These are phyloP conservation scores for Pangasius sanitwongsei DNA, from an alignment of 2,797 vertebrate species.

Conservation along the genomic window DNA sequence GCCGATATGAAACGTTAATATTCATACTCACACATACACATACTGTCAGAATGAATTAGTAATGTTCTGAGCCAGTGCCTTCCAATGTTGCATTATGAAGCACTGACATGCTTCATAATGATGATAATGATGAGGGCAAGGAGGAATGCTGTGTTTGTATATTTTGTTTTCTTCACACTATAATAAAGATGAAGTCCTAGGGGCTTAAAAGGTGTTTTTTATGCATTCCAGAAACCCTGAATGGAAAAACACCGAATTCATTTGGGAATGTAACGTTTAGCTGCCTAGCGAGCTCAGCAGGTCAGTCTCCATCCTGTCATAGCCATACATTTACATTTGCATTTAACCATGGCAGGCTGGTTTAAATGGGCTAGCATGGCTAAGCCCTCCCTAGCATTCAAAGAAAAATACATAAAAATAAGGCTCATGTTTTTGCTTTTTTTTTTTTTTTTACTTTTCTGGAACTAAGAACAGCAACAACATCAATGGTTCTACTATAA, in stretches of 20 bases:
- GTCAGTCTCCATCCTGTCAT: not conserved
- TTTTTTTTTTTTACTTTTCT: not conserved
- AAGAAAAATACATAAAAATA: not conserved
- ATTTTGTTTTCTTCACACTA: not conserved
- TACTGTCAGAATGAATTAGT: constrained; percentile 6
- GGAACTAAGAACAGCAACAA: not conserved
- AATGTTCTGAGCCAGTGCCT: constrained; percentile 2
- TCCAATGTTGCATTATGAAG: not conserved
- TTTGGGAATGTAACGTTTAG: not conserved
- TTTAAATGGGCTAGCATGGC: not conserved
- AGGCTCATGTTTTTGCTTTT: not conserved
- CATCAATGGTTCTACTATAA: too few relatives aligned
- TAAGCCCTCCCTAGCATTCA: not conserved
- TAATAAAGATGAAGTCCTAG: not conserved
- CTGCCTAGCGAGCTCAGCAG: not conserved
- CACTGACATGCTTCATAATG: not conserved
- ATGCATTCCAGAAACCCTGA: constrained; percentile 4
- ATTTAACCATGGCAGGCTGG: not conserved
- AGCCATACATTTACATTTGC: not conserved
- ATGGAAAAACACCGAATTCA: not conserved
- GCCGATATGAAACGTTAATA: constrained; percentile 14
- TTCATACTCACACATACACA: constrained; percentile 7
- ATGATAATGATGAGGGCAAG: not conserved
- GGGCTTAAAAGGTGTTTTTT: not conserved
- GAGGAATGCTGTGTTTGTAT: not conserved